phyloP scores from a whole-genome alignment of 2,888 invertebrate genomes.

The Cryptus viduatorius region DNA sequence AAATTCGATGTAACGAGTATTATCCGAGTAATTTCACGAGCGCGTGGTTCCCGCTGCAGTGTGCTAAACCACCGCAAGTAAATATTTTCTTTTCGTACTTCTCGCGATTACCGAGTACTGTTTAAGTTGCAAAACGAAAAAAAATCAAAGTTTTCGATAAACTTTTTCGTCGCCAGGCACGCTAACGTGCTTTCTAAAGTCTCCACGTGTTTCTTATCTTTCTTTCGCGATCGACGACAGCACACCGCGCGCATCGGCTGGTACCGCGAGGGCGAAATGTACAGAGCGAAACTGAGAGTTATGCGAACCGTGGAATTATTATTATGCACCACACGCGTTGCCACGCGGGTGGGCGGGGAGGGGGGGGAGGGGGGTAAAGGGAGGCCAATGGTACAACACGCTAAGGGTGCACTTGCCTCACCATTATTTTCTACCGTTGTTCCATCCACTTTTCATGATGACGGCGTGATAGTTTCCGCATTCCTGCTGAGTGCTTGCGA shows the following conservation, averaged over 20 bases:
- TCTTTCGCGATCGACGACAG: constrained; percentile 33
- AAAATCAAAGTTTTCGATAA: neutral
- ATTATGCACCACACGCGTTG: constrained; percentile 21
- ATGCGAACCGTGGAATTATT: constrained; percentile 49
- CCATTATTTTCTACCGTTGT: constrained; percentile 64
- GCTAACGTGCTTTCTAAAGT: neutral
- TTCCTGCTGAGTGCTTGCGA: constrained; percentile 48
- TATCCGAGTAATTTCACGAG: no score
- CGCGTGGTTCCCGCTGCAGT: no score
- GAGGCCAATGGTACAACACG: constrained; percentile 43
- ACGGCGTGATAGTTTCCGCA: constrained; percentile 59
- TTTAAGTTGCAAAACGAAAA: neutral
- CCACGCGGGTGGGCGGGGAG: neutral
- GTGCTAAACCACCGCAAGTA: constrained; percentile 7
- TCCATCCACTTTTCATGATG: constrained; percentile 62
- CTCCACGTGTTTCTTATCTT: constrained; percentile 54
- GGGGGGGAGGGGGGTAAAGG: no score
- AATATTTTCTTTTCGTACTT: neutral
- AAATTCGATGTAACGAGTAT: no score
- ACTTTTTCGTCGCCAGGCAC: neutral
- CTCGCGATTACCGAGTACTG: constrained; percentile 18
- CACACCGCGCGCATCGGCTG: constrained; percentile 8
- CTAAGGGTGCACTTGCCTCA: constrained; percentile 56
- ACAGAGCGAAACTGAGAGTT: constrained; percentile 41
- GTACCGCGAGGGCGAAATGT: constrained; percentile 24